Evolutionary conservation across 2,888 invertebrate species (phyloP).

Genomic region (Crioceris asparagi): DNA sequence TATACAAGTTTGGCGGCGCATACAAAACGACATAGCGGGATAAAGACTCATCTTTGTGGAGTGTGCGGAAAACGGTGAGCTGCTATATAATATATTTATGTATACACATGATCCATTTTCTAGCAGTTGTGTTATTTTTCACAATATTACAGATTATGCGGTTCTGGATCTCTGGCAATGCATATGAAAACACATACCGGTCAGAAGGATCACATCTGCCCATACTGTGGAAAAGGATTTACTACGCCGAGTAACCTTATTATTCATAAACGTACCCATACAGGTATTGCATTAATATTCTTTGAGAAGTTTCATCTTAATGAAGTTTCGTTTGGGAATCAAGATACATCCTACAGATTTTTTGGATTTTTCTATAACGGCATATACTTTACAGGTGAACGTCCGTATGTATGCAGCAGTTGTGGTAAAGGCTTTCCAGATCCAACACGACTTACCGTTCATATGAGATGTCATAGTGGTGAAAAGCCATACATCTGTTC

Average conservation of each 20-base stretch:
- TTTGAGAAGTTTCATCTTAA: too few species aligned
- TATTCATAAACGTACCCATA: conserved; percentile 36
- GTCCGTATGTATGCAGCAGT: conserved; percentile 35
- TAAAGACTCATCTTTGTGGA: conserved; percentile 34
- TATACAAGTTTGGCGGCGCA: conserved; percentile 35
- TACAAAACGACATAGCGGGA: conserved; percentile 34
- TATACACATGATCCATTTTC: neutral
- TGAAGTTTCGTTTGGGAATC: too few species aligned
- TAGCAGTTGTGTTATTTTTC: conserved; percentile 1
- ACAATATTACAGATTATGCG: conserved; percentile 30
- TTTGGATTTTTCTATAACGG: neutral
- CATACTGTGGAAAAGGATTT: conserved; percentile 36
- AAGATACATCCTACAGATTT: too few species aligned
- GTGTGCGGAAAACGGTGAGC: conserved; percentile 37
- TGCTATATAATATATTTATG: neutral
- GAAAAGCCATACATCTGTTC: conserved; percentile 38
- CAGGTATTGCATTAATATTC: conserved; percentile 26
- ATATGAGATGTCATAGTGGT: conserved; percentile 40
- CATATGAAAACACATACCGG: conserved; percentile 44
- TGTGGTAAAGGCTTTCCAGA: conserved; percentile 43
- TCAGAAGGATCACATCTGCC: conserved; percentile 34
- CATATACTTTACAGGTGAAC: conserved; percentile 32
- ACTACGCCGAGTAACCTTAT: conserved; percentile 35
- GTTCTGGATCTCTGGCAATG: conserved; percentile 35
- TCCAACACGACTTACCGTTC: conserved; percentile 41